phyloP scores from a whole-genome alignment of 53 echinoderm and acorn worm genomes.

The Actinopyga echinites region DNA sequence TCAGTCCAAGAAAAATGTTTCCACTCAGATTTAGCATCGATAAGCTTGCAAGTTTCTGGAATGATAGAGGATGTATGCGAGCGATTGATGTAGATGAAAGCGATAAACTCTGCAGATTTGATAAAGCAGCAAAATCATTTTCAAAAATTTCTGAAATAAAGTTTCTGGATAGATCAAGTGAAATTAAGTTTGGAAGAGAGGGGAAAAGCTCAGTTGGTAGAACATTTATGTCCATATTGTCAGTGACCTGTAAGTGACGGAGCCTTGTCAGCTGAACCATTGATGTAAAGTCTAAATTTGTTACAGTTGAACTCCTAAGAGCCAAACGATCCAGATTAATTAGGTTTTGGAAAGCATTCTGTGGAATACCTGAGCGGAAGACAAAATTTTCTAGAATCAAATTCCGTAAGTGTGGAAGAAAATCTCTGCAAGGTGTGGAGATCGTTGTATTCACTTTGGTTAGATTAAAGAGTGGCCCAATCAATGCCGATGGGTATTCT shows the following conservation, averaged over 20 bases:
- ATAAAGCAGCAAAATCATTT: neutral
- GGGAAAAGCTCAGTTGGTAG: neutral
- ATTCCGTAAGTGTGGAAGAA: neutral
- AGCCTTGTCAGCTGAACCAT: neutral
- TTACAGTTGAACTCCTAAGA: neutral
- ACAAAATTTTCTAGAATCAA: neutral
- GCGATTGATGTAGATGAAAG: neutral
- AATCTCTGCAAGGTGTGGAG: neutral
- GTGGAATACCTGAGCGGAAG: slow-evolving; percentile 13
- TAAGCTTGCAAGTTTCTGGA: neutral
- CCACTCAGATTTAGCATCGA: neutral
- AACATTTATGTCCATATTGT: neutral
- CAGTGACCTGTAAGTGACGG: neutral
- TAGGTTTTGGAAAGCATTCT: neutral
- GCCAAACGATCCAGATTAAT: neutral
- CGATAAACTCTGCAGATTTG: neutral
- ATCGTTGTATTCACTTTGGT: no score
- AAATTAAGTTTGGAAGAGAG: neutral
- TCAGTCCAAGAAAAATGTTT: neutral
- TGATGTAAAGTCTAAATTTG: neutral
- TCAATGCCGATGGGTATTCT: neutral
- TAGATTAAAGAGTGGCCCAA: neutral
- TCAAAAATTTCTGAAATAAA: neutral
- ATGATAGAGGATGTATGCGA: neutral
- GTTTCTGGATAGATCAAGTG: neutral